Conservation (phyloP, 2,797 vertebrate species). For the Apogon hyalosoma region DNA sequence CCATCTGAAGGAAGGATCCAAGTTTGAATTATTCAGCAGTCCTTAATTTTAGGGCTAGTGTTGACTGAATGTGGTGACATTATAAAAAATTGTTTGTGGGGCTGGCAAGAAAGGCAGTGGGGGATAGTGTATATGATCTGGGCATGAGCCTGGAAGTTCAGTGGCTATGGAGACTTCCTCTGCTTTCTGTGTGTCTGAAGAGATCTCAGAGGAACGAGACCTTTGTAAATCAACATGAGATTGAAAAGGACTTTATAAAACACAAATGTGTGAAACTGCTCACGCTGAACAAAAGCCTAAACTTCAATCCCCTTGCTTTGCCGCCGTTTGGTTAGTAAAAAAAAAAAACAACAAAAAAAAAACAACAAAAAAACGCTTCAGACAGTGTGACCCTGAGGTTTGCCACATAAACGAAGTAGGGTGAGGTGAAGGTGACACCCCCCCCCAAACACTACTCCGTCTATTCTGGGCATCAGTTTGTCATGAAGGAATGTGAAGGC, state of each 20-base stretch:
- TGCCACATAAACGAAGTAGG: conserved; percentile 69
- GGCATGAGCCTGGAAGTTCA: conserved; percentile 47
- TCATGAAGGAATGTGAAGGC: conserved; percentile 78
- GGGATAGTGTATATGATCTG: conserved; percentile 59
- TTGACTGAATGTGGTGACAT: conserved; percentile 78
- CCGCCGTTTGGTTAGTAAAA: conserved; percentile 70
- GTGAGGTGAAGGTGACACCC: conserved; percentile 66
- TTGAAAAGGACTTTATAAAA: conserved; percentile 76
- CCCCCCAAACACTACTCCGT: conserved; percentile 48
- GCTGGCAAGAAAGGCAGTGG: conserved; percentile 53
- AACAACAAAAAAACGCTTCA: conserved; percentile 46
- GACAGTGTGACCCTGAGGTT: conserved; percentile 69
- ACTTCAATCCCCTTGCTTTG: conserved; percentile 43
- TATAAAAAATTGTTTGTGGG: conserved; percentile 55
- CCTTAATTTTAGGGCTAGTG: conserved; percentile 74
- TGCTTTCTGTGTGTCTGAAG: conserved; percentile 63
- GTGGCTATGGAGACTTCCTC: conserved; percentile 62
- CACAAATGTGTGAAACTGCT: conserved; percentile 78
- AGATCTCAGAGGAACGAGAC: conserved; percentile 50
- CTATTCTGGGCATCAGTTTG: conserved; percentile 78
- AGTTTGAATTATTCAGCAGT: conserved; percentile 71
- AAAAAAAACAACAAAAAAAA: conserved; percentile 40
- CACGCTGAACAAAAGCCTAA: conserved; percentile 63
- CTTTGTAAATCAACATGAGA: conserved; percentile 74
- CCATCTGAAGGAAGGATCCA: conserved; percentile 65